Conservation (phyloP, 2,797 vertebrate genomes). For the Sphaeramia orbicularis region DNA sequence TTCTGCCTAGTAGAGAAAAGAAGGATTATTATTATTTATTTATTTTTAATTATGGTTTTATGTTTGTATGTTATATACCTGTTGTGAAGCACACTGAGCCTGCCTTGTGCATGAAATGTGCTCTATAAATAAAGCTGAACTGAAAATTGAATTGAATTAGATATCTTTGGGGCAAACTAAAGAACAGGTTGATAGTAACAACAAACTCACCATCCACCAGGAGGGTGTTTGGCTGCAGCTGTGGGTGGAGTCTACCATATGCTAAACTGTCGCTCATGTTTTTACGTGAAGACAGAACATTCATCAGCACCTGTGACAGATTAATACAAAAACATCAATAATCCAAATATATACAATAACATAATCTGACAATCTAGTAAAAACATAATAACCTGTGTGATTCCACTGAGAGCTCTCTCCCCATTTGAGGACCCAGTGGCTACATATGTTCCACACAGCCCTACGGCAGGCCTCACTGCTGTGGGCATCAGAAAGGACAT, state of each 20-base stretch:
- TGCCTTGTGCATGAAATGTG: too few relatives aligned
- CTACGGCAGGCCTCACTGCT: slow-evolving; percentile 90
- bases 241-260: slow-evolving; percentile 92
- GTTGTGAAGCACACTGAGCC: too few relatives aligned
- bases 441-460: slow-evolving; percentile 95
- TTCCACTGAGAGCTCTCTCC: slow-evolving; percentile 91
- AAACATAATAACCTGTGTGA: slow-evolving; percentile 89
- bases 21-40: too few relatives aligned
- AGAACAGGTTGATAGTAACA: not conserved
- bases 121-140: too few relatives aligned
- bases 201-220: slow-evolving; percentile 94
- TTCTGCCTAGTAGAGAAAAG: too few relatives aligned
- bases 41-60: too few relatives aligned
- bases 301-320: slow-evolving; percentile 91
- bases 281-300: slow-evolving; percentile 92
- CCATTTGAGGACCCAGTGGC: slow-evolving; percentile 92
- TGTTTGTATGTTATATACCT: too few relatives aligned
- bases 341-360: not conserved
- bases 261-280: slow-evolving; percentile 96
- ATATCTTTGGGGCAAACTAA: slow-evolving; percentile 1
- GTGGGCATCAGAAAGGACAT: slow-evolving; percentile 95
- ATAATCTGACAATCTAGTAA: not conserved
- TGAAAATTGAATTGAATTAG: too few relatives aligned
- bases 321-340: slow-evolving; percentile 3
- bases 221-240: slow-evolving; percentile 89